Evolutionary conservation across 2,797 vertebrate genomes (phyloP), one percentile per base, ranked within the genome.

Genomic region (Chiloscyllium punctatum): DNA sequence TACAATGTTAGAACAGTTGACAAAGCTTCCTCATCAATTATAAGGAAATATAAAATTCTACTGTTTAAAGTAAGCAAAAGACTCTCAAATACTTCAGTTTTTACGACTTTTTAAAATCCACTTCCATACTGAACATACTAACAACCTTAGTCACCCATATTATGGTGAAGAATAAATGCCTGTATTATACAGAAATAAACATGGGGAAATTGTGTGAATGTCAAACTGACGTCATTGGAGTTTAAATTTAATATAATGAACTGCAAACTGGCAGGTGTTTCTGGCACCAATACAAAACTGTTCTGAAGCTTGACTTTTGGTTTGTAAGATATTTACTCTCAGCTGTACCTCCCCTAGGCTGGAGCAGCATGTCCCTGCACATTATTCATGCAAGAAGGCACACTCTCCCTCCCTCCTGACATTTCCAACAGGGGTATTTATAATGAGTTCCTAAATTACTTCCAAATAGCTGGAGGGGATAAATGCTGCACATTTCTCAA

Each of bases 351-450:
- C 62, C 90, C 90, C 62, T 69, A 92, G 90, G 90, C 90, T 69
- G 62, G n/a, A 92, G 90, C 90, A 92, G 90, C 90, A 92, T 92
- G 90, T 92, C 90, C 90, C 66, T 69, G 90, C 66, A 69, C 66
- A 92, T 92, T 92, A 92, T 92, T 92, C 90, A 92, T 92, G 90
- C 90, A 69, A 69, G 90, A 92, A 69, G 9, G 90, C 90, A 92
- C 66, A 92, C 62, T 92, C n/a, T 92, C 90, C 66, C 66, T 68
- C 90, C 66, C 66, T 69, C 90, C 90, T 92, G 90, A 92, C 90
- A 92, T 92, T 92, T 92, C 90, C 90, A 92, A 92, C 90, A 92
- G 90, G 90, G 90, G 90, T 92, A 92, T 92, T 69, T 92, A 92
- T 92, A 92, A 92, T 69, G 90, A 69, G 90, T 92, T 92, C 90